phyloP scores from a whole-genome alignment of 2,797 vertebrate species.

The Chiroxiphia lanceolata region DNA sequence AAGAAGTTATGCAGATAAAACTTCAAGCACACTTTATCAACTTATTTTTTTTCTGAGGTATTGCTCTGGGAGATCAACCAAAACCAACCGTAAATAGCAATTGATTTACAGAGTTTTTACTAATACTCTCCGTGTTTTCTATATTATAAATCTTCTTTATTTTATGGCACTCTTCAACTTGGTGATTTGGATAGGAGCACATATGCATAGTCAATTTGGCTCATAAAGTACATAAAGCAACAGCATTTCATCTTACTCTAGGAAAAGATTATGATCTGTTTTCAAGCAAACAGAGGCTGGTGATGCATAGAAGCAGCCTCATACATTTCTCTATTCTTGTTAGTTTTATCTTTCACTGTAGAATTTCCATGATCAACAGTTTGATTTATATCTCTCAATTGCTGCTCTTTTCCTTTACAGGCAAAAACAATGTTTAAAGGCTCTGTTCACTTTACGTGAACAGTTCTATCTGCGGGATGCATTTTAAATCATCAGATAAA shows the following conservation, averaged over 20 bases:
- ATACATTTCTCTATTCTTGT: neutral
- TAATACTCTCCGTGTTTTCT: neutral
- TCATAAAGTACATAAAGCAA: neutral
- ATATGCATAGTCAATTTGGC: neutral
- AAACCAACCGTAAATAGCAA: neutral
- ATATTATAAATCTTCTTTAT: neutral
- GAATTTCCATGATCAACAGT: neutral
- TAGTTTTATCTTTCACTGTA: constrained; percentile 10
- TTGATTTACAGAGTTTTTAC: neutral
- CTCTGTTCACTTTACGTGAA: neutral
- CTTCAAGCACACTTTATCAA: neutral
- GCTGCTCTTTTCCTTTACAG: constrained; percentile 6
- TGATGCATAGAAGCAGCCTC: neutral
- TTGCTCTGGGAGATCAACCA: neutral
- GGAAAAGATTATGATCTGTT: neutral
- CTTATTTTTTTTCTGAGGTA: neutral
- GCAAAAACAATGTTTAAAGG: neutral
- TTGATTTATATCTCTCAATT: neutral
- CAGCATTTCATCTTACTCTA: neutral
- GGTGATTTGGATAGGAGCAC: neutral
- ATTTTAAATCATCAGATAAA: neutral
- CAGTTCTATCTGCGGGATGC: neutral
- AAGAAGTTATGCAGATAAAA: neutral
- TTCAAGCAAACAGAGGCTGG: neutral
- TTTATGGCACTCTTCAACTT: neutral